A percentile compares a stretch with the other conserved stretches of the same genome.
Conservation (phyloP, 2,888 invertebrate genomes). For the Heliconius charithonia region DNA sequence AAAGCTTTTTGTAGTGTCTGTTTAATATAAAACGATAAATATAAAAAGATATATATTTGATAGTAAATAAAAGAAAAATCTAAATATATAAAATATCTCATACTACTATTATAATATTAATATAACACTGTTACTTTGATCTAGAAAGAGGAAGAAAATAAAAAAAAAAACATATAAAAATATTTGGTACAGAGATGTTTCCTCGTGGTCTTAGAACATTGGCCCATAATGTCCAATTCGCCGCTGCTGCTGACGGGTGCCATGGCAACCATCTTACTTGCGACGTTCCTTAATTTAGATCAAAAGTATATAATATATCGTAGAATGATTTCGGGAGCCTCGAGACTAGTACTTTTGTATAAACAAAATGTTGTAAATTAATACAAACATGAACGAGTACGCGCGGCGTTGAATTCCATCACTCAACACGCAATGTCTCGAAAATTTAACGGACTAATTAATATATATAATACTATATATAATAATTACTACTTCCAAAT, state of each 20-base stretch:
- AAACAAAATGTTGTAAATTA: too few species aligned
- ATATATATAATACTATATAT: too few species aligned
- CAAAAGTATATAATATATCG: background rate
- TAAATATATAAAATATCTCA: too few species aligned
- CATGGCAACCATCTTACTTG: constrained; percentile 5
- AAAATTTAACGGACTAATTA: too few species aligned
- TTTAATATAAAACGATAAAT: too few species aligned
- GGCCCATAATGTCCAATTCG: background rate
- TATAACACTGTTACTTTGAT: background rate
- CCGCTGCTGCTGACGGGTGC: background rate
- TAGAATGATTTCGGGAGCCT: background rate
- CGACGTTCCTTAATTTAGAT: constrained; percentile 1
- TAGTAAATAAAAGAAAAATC: too few species aligned
- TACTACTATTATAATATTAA: background rate
- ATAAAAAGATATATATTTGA: too few species aligned
- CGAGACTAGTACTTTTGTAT: background rate
- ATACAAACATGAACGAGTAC: too few species aligned
- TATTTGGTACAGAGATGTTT: background rate
- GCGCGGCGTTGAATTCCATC: too few species aligned
- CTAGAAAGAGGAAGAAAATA: background rate
- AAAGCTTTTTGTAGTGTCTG: too few species aligned
- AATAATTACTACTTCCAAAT: too few species aligned
- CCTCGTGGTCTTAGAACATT: background rate
- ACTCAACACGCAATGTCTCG: too few species aligned
- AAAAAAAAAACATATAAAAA: background rate